Evolutionary conservation across 2,888 invertebrate species (phyloP).

Genomic region (Leucoma salicis): DNA sequence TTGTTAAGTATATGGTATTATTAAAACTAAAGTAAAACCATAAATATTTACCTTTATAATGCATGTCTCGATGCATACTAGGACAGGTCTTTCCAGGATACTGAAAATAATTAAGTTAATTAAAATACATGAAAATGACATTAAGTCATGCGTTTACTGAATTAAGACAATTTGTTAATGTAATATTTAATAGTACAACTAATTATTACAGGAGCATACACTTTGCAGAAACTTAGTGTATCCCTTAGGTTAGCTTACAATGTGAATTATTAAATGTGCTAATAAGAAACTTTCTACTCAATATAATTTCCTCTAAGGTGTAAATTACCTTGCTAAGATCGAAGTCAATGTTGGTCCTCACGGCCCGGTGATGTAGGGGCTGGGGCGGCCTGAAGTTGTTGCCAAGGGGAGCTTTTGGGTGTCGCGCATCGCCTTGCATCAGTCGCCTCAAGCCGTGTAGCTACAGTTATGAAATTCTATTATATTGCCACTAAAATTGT

Average conservation of each 20-base stretch:
- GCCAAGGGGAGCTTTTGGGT: constrained; percentile 94
- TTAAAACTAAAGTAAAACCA: too few species aligned
- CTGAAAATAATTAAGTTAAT: constrained; percentile 59
- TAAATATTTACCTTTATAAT: constrained; percentile 88
- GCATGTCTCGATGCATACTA: constrained; percentile 95
- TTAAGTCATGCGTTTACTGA: constrained; percentile 12
- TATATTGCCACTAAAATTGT: constrained; percentile 36
- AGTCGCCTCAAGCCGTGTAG: constrained; percentile 90
- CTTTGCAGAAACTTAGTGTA: constrained; percentile 32
- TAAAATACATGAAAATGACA: constrained; percentile 18
- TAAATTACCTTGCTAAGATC: constrained; percentile 87
- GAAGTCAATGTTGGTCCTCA: constrained; percentile 98
- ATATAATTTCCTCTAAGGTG: constrained; percentile 26
- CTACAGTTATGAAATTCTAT: constrained; percentile 76
- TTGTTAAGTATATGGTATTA: too few species aligned
- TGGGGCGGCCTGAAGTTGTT: constrained; percentile 98
- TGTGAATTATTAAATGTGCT: constrained; percentile 34
- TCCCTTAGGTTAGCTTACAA: constrained; percentile 34
- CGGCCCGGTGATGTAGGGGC: constrained; percentile 95
- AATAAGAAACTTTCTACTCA: constrained; percentile 23
- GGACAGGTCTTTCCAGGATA: constrained; percentile 92
- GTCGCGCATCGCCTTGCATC: constrained; percentile 93
- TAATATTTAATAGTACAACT: constrained; percentile 23
- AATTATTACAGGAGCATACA: constrained; percentile 26
- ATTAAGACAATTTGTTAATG: constrained; percentile 23